Base-by-base conservation (phyloP, 2,888 invertebrate species). In the Caenorhabditis drosophilae region DNA sequence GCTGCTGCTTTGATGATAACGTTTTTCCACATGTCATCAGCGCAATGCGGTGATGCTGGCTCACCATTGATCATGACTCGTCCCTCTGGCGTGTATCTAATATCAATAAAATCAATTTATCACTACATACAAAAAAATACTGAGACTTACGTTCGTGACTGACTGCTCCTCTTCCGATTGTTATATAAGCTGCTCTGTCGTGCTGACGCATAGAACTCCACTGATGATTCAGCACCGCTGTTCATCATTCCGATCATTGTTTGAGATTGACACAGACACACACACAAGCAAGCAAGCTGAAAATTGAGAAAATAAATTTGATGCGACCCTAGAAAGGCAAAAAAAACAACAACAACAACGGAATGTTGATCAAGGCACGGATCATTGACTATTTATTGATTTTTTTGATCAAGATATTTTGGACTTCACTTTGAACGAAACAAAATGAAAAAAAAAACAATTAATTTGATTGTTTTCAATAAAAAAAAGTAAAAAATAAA, bases 191-290 rank as follows among this genome's bases (percentile, higher is more conserved):
- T 68, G 42, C 60, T 62, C 38, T 58, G 70, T 1, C 68, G 20
- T 1, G 66, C 63, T 0, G 73, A 45, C 22, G 70, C 57, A 46
- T 72, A 75, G 53, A 73, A 73, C 23, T 75, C 75, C 22, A 73
- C 67, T n/a, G 46, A 48, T 18, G 56, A 50, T 25, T 70, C 64
- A 15, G 59, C 58, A 18, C 72, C 71, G 41, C 62, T 63, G 45
- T 75, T 75, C 73, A 75, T 75, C 68, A 75, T 73, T 68, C 73
- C 73, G 26, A 75, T 67, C 75, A 75, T 73, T 59, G 40, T 52
- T 23, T n/a, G n/a, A n/a, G n/a, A n/a, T n/a, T n/a, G n/a, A n/a
- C n/a, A n/a, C n/a, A n/a, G n/a, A n/a, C n/a, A n/a, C n/a, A n/a
- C n/a, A n/a, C n/a, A n/a, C n/a, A n/a, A n/a, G n/a, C n/a, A n/a